These are phyloP conservation scores for Drosophila anomelani DNA, from an alignment of 2,888 invertebrate genomes.

Conservation along the genomic window DNA sequence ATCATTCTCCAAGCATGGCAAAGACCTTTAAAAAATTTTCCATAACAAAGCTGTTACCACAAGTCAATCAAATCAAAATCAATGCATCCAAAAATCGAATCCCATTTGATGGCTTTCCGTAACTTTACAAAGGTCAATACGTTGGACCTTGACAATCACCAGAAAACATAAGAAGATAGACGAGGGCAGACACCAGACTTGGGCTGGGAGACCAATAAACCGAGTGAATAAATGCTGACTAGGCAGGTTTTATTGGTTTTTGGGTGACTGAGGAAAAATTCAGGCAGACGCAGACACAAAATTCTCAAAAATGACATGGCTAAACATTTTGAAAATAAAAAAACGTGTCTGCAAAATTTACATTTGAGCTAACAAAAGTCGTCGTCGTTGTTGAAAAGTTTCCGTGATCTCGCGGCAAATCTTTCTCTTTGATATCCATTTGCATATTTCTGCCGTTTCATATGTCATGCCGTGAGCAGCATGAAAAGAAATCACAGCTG, in stretches of 20 bases:
- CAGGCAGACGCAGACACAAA: conserved; percentile 10
- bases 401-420: conserved; percentile 30
- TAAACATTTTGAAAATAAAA: conserved; percentile 7
- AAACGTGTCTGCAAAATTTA: conserved; percentile 46
- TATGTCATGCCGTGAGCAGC: conserved; percentile 16
- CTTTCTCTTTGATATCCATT: conserved; percentile 38
- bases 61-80: conserved; percentile 39
- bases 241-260: conserved; percentile 53
- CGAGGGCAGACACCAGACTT: conserved; percentile 9
- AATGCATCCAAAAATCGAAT: conserved; percentile 31
- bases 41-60: background rate
- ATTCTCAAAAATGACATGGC: conserved; percentile 41
- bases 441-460: conserved; percentile 34
- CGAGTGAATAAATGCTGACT: conserved; percentile 63
- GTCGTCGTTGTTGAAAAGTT: conserved; percentile 15
- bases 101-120: conserved; percentile 47
- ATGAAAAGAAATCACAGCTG: conserved; percentile 37
- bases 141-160: conserved; percentile 75
- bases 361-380: conserved; percentile 25
- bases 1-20: conserved; percentile 12
- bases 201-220: conserved; percentile 45
- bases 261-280: conserved; percentile 14
- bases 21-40: conserved; percentile 36
- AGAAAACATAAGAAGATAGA: conserved; percentile 20
- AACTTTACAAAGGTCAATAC: conserved; percentile 69